Evolutionary conservation across 2,888 invertebrate genomes (phyloP).

Genomic region (Cheilosia scutellata): DNA sequence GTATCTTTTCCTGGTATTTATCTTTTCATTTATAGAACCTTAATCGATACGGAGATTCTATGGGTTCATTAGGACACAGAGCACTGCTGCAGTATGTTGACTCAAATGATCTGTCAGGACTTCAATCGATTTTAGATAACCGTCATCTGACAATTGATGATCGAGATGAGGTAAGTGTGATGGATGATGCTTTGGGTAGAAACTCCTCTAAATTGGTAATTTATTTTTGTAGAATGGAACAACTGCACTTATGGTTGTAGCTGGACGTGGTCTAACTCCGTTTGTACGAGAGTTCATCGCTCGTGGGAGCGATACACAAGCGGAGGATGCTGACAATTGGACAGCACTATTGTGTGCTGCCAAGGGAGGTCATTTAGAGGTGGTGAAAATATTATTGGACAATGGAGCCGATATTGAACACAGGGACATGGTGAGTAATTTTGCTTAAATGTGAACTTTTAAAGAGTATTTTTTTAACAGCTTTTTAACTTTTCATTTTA

Average conservation of each 20-base stretch:
- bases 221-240: slow-evolving; percentile 90
- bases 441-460: not conserved
- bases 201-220: not conserved
- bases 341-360: slow-evolving; percentile 95
- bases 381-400: slow-evolving; percentile 92
- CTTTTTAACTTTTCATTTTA: not conserved
- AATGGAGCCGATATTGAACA: slow-evolving; percentile 94
- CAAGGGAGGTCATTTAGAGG: slow-evolving; percentile 93
- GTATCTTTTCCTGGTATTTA: slow-evolving; percentile 37
- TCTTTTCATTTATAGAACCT: slow-evolving; percentile 87
- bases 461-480: not conserved
- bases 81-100: slow-evolving; percentile 91
- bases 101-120: slow-evolving; percentile 91
- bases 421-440: slow-evolving; percentile 90
- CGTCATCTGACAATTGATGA: slow-evolving; percentile 93
- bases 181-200: slow-evolving; percentile 49
- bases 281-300: slow-evolving; percentile 94
- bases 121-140: slow-evolving; percentile 92
- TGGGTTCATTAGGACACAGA: slow-evolving; percentile 95
- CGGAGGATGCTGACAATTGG: slow-evolving; percentile 97
- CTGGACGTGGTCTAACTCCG: slow-evolving; percentile 92
- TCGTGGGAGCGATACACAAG: slow-evolving; percentile 96
- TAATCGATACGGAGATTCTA: slow-evolving; percentile 93
- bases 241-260: slow-evolving; percentile 96
- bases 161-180: slow-evolving; percentile 90